Evolutionary conservation across 53 echinoderm and acorn worm genomes (phyloP), one percentile per base, ranked within the genome.

Genomic region (Paracentrotus lividus): DNA sequence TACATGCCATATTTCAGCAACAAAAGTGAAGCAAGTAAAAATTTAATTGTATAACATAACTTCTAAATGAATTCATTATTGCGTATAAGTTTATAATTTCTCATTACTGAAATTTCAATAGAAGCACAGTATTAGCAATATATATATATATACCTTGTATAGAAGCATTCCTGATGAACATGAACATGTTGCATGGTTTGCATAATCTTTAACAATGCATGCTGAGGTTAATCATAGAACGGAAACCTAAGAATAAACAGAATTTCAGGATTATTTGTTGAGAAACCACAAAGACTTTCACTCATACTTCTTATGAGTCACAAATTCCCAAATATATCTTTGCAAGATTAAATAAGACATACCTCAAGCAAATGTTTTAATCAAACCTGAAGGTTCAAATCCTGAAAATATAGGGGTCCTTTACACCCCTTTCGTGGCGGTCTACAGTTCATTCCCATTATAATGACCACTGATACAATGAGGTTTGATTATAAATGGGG

Each of bases 281-380:
- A 14, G 14, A 81, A 81, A 81, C 81, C 81, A 7, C 81, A 81
- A 81, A 81, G 81, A 81, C 81, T 81, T 81, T 47, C 81, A 12
- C 47, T 26, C 45, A n/a, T 45, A 81, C 47, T 26, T 8, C 3
- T 81, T n/a, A 47, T 81, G 81, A 81, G n/a, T 81, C 81, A 81
- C 26, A 27, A 81, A 81, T 45, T 16, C 45, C 44, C 26, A 45
- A 81, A 81, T 47, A 81, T 81, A 81, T 81, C 81, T 27, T 81
- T 27, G 23, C 27, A 26, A 81, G 81, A 81, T 81, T 47, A 47
- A 81, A 81, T 81, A 47, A 81, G 81, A 81, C 81, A 81, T 81
- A 81, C 81, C 4, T 49, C n/a, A 81, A 24, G n/a, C 12, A 47
- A 81, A 26, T 26, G 47, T 81, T 81, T 81, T 81, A 81, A 81